Evolutionary conservation across 2,888 invertebrate species (phyloP), one percentile per base, ranked within the genome.

Genomic region (Parasteatoda lunata): DNA sequence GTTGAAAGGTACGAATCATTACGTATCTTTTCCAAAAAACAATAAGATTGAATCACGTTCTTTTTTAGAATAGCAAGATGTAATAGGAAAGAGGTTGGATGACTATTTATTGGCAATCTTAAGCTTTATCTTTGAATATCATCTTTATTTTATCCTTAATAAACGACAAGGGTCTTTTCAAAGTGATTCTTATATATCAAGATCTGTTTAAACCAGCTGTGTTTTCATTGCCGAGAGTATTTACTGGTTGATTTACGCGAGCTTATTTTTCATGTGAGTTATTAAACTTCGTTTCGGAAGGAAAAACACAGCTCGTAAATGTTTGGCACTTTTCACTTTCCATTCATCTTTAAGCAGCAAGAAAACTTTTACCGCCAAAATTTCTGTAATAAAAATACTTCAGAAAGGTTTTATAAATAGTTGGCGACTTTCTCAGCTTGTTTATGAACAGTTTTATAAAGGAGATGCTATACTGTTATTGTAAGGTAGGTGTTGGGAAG

Each of bases 91-190:
- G 65, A 47, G 52, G 52, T 68, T 66, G 66, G 65, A 65, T 80
- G 69, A 73, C 66, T 80, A 80, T 80, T 80, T 80, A 80, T 80
- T 65, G 72, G 66, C 73, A 49, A 66, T 80, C 65, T 71, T 59
- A 65, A 71, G 59, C 71, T 79, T 70, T 71, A 69, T 48, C 71
- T 71, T 52, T 80, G 80, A 80, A 80, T 80, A 80, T 73, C 73
- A 80, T 80, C 73, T 80, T 80, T 80, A 80, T 73, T 80, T 80
- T 73, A 73, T 80, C 72, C 73, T 80, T 80, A 80, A 80, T 80
- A 80, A 80, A 80, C 72, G 73, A 73, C 80, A 66, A 80, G 69
- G 51, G 80, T 30, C 65, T 30, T 66, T 80, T 72, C 73, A 73
- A 73, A 71, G 73, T 47, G 73, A 47, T 52, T 72, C 45, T 73